phyloP scores from a whole-genome alignment of 2,797 vertebrate genomes.

The Phalloptychus januarius region DNA sequence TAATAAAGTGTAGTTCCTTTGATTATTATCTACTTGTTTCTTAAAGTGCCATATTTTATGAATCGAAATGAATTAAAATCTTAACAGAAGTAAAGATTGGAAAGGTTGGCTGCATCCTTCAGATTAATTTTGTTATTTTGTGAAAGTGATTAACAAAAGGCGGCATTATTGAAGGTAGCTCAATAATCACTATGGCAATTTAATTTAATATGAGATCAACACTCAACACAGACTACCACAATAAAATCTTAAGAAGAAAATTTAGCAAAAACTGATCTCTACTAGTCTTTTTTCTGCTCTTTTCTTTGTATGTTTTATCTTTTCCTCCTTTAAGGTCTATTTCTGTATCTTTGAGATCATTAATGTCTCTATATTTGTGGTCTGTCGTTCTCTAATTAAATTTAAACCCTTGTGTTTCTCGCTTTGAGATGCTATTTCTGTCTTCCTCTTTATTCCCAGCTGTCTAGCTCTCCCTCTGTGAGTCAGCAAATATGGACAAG shows the following conservation, averaged over 20 bases:
- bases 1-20: not conserved
- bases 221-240: not conserved
- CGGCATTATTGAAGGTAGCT: not conserved
- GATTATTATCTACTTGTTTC: not conserved
- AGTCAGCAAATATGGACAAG: constrained; percentile 20
- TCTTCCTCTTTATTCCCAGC: not conserved
- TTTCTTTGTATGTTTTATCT: not conserved
- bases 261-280: not conserved
- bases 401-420: constrained; percentile 7
- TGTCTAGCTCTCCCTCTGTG: constrained; percentile 6
- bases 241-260: not conserved
- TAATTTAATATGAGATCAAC: not conserved
- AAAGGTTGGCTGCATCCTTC: not conserved
- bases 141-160: not conserved
- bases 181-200: not conserved
- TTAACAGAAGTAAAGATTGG: not conserved
- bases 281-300: not conserved
- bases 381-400: constrained; percentile 9
- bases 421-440: constrained; percentile 22
- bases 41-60: not conserved
- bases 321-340: not conserved
- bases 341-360: constrained; percentile 1
- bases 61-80: not conserved
- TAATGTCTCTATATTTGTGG: not conserved
- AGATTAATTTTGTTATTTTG: not conserved